These are phyloP conservation scores for Hyphantria cunea DNA, from an alignment of 1,140 invertebrate genomes.

Conservation along the genomic window DNA sequence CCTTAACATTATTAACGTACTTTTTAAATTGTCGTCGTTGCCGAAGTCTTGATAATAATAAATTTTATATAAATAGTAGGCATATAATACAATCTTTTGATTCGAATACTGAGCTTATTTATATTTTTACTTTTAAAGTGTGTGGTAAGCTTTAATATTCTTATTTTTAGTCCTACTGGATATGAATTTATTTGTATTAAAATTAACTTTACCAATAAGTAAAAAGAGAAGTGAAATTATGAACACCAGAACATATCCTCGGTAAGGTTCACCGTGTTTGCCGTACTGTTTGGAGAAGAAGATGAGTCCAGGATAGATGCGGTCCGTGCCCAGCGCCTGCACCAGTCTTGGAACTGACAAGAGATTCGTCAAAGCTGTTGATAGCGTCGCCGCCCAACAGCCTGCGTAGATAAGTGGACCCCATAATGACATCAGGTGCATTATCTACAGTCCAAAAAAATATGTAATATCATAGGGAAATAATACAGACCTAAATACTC, in stretches of 20 bases:
- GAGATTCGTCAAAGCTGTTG: constrained; percentile 96
- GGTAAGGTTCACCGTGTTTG: constrained; percentile 94
- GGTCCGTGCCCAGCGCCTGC: constrained; percentile 96
- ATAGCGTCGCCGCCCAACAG: constrained; percentile 98
- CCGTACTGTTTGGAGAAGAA: constrained; percentile 97
- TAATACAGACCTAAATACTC: too few relatives aligned
- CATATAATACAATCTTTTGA: too few relatives aligned
- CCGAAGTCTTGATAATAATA: too few relatives aligned
- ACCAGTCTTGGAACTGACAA: constrained; percentile 95
- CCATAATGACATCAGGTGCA: constrained; percentile 95
- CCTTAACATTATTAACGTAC: too few relatives aligned
- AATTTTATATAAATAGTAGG: too few relatives aligned
- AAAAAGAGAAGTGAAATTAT: constrained; percentile 92
- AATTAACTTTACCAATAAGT: constrained; percentile 88
- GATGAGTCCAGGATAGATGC: constrained; percentile 96
- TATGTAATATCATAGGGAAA: too few relatives aligned
- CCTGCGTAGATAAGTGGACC: constrained; percentile 96
- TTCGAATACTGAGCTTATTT: too few relatives aligned
- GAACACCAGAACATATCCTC: constrained; percentile 96
- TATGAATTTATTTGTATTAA: too few relatives aligned
- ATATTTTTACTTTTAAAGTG: too few relatives aligned
- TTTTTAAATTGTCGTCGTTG: too few relatives aligned
- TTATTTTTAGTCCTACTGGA: too few relatives aligned
- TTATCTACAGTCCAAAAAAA: constrained; percentile 75
- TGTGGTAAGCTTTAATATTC: too few relatives aligned